Conservation (phyloP, 2,797 vertebrate genomes). For the Erethizon dorsatum region DNA sequence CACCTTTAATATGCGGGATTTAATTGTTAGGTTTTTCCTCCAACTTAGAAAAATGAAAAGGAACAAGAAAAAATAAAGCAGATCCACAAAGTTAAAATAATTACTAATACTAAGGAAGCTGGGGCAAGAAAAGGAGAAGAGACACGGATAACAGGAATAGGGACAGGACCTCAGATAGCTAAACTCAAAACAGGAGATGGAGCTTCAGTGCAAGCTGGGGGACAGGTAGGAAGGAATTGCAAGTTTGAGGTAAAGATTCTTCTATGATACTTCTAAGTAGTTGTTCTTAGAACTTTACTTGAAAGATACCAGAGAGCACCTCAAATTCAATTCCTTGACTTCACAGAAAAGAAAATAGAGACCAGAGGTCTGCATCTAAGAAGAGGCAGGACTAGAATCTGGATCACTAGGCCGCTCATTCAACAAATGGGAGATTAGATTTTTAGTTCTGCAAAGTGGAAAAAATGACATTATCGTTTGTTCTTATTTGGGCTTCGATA, state of each 20-base stretch:
- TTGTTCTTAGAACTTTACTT: background rate
- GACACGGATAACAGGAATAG: background rate
- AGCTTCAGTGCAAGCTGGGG: background rate
- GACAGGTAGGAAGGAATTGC: background rate
- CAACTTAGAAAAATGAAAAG: slow-evolving; percentile 41
- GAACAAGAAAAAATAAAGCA: background rate
- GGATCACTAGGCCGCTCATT: background rate
- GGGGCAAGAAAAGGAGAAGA: background rate
- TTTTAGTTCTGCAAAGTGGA: background rate
- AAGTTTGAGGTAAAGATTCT: background rate
- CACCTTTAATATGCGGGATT: background rate
- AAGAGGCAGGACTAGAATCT: background rate
- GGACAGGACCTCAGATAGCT: background rate
- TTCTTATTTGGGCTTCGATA: background rate
- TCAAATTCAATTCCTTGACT: background rate
- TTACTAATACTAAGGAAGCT: background rate
- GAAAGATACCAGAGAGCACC: background rate
- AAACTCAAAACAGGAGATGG: background rate
- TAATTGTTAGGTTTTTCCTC: background rate
- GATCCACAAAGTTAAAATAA: background rate
- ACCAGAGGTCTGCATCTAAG: background rate
- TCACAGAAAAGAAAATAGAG: background rate
- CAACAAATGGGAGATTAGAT: background rate
- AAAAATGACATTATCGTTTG: background rate
- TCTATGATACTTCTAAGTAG: background rate